phyloP scores from a whole-genome alignment of 2,888 invertebrate genomes.

The Sepiola atlantica region DNA sequence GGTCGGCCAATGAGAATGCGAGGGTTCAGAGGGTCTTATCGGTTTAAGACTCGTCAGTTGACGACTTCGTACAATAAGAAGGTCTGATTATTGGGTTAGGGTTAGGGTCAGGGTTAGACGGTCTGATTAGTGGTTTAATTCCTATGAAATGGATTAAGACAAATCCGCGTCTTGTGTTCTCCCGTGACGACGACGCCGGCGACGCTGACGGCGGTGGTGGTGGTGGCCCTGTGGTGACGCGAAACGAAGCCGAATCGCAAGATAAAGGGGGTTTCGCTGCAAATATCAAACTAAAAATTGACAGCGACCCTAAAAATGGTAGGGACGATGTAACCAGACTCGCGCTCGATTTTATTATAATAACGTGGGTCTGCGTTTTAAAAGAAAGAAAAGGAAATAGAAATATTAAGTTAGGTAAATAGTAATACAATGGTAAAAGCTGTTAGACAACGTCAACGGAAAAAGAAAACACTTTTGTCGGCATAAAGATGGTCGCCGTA shows the following conservation, averaged over 20 bases:
- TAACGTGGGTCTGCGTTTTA: no score
- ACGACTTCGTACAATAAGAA: not conserved
- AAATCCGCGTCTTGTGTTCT: not conserved
- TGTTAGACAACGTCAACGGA: no score
- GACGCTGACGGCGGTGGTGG: not conserved
- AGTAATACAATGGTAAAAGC: no score
- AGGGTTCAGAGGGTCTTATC: not conserved
- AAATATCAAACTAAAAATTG: not conserved
- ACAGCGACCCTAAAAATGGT: no score
- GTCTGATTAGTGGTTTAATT: not conserved
- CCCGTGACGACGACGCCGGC: no score
- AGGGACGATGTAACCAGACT: no score
- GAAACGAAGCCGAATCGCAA: not conserved
- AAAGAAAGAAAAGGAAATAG: no score
- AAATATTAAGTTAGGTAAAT: no score
- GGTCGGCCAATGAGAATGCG: not conserved
- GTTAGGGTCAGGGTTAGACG: no score
- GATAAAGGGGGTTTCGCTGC: not conserved
- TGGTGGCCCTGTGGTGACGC: not conserved
- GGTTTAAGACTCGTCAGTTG: conserved; percentile 18
- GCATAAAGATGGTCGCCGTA: no score
- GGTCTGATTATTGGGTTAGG: conserved; percentile 2
- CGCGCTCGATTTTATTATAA: no score
- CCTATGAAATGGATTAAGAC: conserved; percentile 32
- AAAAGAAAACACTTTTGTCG: no score